Evolutionary conservation across 1,140 invertebrate species (phyloP), one percentile per base, ranked within the genome.

Genomic region (Copidosoma floridanum): DNA sequence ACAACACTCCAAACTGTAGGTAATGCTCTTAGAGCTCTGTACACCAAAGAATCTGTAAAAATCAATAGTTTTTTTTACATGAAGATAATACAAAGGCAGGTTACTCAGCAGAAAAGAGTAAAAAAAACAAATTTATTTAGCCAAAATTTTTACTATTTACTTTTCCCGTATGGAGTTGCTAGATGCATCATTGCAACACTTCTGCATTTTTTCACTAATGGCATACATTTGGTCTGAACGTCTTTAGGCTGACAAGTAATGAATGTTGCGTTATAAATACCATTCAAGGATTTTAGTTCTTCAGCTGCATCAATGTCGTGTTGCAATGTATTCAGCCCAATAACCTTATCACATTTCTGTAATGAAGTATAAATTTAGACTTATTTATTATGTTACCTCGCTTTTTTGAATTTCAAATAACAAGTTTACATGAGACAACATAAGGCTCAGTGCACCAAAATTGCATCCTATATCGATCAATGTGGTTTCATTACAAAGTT

Each of bases 281-380:
- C 41, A 57, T 63, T 63, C 12, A 12, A n/a, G 4, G 1, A 14
- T 40, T 54, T 57, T 0, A 63, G 18, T 35, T 52, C 23, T 44
- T 57, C 55, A 5, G 61, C 61, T 11, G 23, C 11, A 50, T 53
- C 37, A 12, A 63, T 23, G 23, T 57, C 54, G n/a, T 26, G n/a
- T 1, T 57, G 38, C n/a, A 52, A 26, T 2, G 38, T 20, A 52
- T 18, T 57, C 7, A 57, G 2, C 18, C 61, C 61, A 57, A 63
- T 57, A 23, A 63, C 43, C 53, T 57, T 63, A 29, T 57, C 61
- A 53, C 20, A 53, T 50, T 58, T 59, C 54, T 63, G 12, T 40
- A 52, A 50, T 24, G 20, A 50, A 40, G n/a, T 24, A 50, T 20
- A 52, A 38, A 5, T 27, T 32, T 8, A 32, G 6, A 12, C 6